These are phyloP conservation scores for Shinisaurus crocodilurus DNA, from an alignment of 2,113 vertebrate species.

Conservation along the genomic window DNA sequence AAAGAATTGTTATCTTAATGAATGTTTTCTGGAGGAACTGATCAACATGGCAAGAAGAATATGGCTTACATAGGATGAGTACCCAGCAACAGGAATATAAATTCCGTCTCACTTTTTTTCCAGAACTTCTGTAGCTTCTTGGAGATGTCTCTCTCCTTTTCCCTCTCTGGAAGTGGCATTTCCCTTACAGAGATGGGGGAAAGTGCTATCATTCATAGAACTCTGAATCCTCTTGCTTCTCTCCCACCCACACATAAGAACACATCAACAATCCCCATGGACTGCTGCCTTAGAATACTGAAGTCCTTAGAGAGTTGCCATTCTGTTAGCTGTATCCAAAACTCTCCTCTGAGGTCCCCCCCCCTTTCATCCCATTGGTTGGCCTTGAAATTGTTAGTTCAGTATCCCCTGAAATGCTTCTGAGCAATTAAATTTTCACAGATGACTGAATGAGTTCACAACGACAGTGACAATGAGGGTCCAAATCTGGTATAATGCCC, in stretches of 20 bases:
- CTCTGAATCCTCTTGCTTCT: neutral
- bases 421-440: neutral
- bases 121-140: slow-evolving; percentile 11
- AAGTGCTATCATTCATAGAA: neutral
- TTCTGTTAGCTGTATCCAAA: neutral
- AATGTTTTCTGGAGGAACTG: neutral
- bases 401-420: neutral
- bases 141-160: neutral
- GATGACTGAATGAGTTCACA: neutral
- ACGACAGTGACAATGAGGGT: too few relatives aligned
- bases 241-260: slow-evolving; percentile 5
- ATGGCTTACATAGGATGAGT: neutral
- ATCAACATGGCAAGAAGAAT: neutral
- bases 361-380: neutral
- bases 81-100: slow-evolving; percentile 22
- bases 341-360: neutral
- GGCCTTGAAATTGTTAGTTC: neutral
- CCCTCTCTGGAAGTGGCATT: slow-evolving; percentile 4
- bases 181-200: neutral
- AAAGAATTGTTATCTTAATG: neutral
- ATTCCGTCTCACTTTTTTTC: slow-evolving; percentile 33
- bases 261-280: slow-evolving; percentile 5
- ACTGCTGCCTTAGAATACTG: slow-evolving; percentile 1
- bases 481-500: neutral
- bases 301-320: neutral